Conservation (phyloP, 2,113 vertebrate species). For the Xenopus laevis region DNA sequence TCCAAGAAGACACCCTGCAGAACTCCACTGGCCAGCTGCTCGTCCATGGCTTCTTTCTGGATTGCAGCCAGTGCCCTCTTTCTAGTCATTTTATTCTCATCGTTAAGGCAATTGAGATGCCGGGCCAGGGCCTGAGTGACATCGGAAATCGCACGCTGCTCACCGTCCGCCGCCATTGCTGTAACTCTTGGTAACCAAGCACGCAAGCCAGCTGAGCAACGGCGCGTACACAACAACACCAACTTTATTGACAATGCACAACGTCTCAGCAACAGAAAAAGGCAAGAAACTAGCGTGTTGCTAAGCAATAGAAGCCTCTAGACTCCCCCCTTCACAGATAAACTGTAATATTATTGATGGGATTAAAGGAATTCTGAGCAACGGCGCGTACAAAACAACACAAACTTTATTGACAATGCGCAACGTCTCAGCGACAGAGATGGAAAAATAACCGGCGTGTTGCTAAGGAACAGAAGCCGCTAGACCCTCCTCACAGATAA, state of each 20-base stretch:
- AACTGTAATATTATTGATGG: too few relatives aligned
- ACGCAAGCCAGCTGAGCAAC: conserved; percentile 40
- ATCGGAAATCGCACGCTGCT: conserved; percentile 59
- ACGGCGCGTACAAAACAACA: conserved; percentile 46
- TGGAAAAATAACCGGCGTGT: neutral
- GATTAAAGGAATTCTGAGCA: too few relatives aligned
- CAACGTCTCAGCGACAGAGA: neutral
- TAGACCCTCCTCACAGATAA: too few relatives aligned
- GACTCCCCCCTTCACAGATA: too few relatives aligned
- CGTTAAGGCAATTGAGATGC: conserved; percentile 74
- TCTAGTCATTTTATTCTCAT: conserved; percentile 71
- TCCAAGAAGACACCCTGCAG: conserved; percentile 74
- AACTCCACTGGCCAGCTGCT: conserved; percentile 47
- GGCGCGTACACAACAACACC: conserved; percentile 40
- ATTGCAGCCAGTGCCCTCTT: conserved; percentile 76
- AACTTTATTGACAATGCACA: conserved; percentile 48
- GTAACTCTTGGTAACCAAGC: conserved; percentile 39
- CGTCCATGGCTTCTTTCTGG: conserved; percentile 64
- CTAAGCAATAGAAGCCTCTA: conserved; percentile 7
- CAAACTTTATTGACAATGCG: conserved; percentile 48
- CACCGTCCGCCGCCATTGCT: conserved; percentile 45
- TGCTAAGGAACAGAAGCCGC: conserved; percentile 18
- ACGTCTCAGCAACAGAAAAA: neutral
- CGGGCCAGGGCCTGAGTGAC: conserved; percentile 69
- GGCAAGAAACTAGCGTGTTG: neutral